Percentiles rank a stretch among this genome's conserved stretches.
These are phyloP conservation scores for Tetramorium parvispinum DNA, from an alignment of 1,140 invertebrate genomes.

Conservation along the genomic window DNA sequence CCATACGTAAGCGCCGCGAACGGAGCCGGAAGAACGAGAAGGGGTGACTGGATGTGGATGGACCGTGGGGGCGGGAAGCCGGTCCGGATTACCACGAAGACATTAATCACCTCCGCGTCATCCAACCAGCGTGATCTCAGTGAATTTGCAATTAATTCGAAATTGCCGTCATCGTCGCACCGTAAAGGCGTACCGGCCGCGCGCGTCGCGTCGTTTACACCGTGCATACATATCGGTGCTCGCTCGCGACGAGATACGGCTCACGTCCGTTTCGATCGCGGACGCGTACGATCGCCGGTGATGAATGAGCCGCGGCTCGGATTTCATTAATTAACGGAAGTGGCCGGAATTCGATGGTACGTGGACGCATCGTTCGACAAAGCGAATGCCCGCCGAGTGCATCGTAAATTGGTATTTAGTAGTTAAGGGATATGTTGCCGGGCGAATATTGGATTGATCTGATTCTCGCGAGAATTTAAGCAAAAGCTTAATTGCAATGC, in stretches of 20 bases:
- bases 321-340: slow-evolving; percentile 73
- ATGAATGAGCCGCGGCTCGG: slow-evolving; percentile 70
- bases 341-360: slow-evolving; percentile 65
- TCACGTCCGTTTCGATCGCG: neutral
- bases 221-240: neutral
- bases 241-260: slow-evolving; percentile 2
- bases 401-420: slow-evolving; percentile 12
- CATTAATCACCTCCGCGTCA: slow-evolving; percentile 78
- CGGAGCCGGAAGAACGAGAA: slow-evolving; percentile 44
- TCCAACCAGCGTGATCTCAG: slow-evolving; percentile 71
- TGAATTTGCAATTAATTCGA: slow-evolving; percentile 80
- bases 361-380: slow-evolving; percentile 60
- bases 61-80: slow-evolving; percentile 25
- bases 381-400: slow-evolving; percentile 5
- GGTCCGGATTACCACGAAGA: slow-evolving; percentile 58
- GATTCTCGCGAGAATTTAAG: neutral
- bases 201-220: slow-evolving; percentile 20
- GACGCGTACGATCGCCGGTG: slow-evolving; percentile 22
- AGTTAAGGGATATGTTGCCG: neutral
- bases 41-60: neutral
- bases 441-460: neutral
- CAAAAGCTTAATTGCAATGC: neutral
- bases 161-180: slow-evolving; percentile 74
- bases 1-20: slow-evolving; percentile 68
- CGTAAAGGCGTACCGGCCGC: slow-evolving; percentile 37